Conservation (phyloP, 2,113 vertebrate genomes). For the Diglossa brunneiventris region DNA sequence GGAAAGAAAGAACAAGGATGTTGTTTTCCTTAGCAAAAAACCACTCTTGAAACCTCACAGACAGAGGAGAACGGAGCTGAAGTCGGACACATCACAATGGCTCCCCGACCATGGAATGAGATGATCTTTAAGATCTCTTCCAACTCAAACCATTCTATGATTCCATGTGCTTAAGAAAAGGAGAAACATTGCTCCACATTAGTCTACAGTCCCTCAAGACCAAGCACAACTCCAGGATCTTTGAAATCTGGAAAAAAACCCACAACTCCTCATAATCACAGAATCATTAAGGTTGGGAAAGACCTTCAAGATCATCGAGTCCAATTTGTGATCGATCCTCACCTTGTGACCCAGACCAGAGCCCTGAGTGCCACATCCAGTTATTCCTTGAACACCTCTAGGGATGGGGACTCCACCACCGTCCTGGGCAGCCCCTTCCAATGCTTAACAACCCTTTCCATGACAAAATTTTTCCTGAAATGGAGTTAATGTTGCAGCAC, state of each 20-base stretch:
- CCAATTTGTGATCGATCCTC: rapidly evolving
- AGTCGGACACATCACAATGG: not conserved
- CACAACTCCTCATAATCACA: no score
- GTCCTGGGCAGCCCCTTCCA: not conserved
- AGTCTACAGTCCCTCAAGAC: not conserved
- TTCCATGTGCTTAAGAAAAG: not conserved
- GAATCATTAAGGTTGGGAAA: not conserved
- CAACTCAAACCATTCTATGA: not conserved
- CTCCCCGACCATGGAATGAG: not conserved
- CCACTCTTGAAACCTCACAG: not conserved
- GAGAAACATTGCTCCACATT: not conserved
- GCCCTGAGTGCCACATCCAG: not conserved
- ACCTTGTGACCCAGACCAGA: no score
- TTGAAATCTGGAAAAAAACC: rapidly evolving
- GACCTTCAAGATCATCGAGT: not conserved
- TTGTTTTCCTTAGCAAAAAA: not conserved
- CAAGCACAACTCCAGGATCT: not conserved
- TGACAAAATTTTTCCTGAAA: not conserved
- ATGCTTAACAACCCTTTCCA: not conserved
- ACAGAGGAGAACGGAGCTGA: rapidly evolving
- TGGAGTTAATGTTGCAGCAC: not conserved
- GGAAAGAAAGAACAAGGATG: not conserved
- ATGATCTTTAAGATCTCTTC: not conserved
- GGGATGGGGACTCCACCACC: not conserved
- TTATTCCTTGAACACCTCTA: not conserved